phyloP scores from a whole-genome alignment of 2,797 vertebrate genomes.

The Falco novaeseelandiae region DNA sequence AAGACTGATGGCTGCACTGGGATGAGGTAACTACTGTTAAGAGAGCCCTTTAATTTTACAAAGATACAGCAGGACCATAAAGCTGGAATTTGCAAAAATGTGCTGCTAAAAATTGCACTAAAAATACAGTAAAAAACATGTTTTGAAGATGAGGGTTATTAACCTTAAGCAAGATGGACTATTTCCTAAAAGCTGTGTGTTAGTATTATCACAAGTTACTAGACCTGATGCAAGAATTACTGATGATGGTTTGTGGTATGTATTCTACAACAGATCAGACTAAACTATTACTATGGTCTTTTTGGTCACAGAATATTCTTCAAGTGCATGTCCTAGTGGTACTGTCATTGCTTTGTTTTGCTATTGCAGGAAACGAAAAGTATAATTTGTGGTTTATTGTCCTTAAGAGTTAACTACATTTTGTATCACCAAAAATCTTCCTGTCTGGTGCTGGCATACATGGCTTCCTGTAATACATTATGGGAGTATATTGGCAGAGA shows the following conservation, averaged over 20 bases:
- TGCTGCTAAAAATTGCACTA: not conserved
- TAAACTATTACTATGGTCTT: not conserved
- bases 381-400: not conserved
- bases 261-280: not conserved
- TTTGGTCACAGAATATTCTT: not conserved
- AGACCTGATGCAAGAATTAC: not conserved
- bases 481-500: not conserved
- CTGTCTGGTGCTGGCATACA: not conserved
- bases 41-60: not conserved
- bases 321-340: not conserved
- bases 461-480: not conserved
- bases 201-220: not conserved
- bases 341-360: not conserved
- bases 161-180: not conserved
- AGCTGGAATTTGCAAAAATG: not conserved
- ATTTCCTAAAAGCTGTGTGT: not conserved
- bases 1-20: not conserved
- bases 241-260: not conserved
- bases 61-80: not conserved
- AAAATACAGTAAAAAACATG: not conserved
- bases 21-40: not conserved
- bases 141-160: not conserved
- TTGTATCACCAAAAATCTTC: not conserved
- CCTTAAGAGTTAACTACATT: not conserved
- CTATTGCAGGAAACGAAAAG: not conserved